Base-by-base conservation (phyloP, 2,888 invertebrate genomes). In the Tetramorium bicarinatum region DNA sequence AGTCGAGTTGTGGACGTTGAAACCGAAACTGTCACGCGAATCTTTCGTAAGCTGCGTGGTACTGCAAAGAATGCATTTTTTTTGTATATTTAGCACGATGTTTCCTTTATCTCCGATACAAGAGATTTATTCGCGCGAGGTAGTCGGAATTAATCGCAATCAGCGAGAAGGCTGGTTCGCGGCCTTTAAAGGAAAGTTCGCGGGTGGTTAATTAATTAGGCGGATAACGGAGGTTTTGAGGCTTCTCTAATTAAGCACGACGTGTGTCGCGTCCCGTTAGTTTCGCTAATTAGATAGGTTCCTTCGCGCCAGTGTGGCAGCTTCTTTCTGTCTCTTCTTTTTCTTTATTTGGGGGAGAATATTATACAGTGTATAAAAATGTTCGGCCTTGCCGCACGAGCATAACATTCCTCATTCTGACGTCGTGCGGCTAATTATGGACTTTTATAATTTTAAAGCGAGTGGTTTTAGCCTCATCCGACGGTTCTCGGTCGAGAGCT, bases 401-500 rank as follows among this genome's bases (percentile, higher is more conserved):
- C 64, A 61, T 72, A 80, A 72, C 77, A 85, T 75, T 72, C 67
- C 62, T 69, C 69, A 85, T 69, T 81, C 83, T 69, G 82, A 77
- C 85, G 77, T 76, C 62, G 77, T 67, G 67, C 67, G 62, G 56
- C 62, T 77, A 83, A 83, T 79, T 79, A 77, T 62, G 61, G 59
- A 67, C 38, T 76, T 84, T 71, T 52, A 72, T 64, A 52, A 83
- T 85, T 86, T 83, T 80, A 76, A 34, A 67, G 56, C 62, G 76
- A 75, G 61, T 71, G 71, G 71, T 82, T 85, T 84, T 64, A 87
- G 49, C 56, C 71, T 47, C 62, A 71, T 47, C 77, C 80, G 85
- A 87, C 76, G 61, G 84, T 82, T 87, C 83, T 87, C 83, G 81
- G 84, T 75, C 69, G 81, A 71, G 81, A 75, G 80, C 82, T 72